Conservation (phyloP, 2,888 invertebrate genomes). For the Dromius quadrimaculatus region DNA sequence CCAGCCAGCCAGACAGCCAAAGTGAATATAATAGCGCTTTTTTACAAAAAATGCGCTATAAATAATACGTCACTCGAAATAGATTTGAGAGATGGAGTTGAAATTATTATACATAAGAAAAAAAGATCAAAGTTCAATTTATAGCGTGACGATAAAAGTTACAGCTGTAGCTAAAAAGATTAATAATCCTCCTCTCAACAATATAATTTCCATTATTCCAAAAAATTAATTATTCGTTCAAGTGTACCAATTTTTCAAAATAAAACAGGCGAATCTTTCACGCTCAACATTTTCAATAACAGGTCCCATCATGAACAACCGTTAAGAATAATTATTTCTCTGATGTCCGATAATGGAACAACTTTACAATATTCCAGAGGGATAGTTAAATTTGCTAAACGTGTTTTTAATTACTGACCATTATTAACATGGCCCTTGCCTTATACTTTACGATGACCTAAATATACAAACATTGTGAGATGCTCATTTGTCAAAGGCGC, state of each 20-base stretch:
- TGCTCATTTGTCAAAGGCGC: constrained; percentile 31
- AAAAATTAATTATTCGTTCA: constrained; percentile 28
- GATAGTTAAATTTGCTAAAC: constrained; percentile 44
- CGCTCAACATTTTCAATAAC: constrained; percentile 22
- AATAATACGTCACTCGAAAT: no score
- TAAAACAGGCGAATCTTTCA: constrained; percentile 16
- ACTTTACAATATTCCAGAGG: constrained; percentile 36
- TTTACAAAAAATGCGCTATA: no score
- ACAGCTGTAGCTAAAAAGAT: constrained; percentile 25
- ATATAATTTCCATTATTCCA: constrained; percentile 28
- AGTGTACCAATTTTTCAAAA: constrained; percentile 31
- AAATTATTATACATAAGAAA: no score
- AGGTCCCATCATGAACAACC: constrained; percentile 31
- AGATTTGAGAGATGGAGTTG: no score
- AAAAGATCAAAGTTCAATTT: no score
- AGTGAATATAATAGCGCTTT: no score
- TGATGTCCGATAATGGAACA: constrained; percentile 39
- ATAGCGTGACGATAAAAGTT: constrained; percentile 9
- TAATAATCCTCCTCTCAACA: constrained; percentile 23
- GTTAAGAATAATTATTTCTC: constrained; percentile 41
- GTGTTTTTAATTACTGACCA: constrained; percentile 47
- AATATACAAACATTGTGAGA: constrained; percentile 23
- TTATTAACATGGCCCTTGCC: constrained; percentile 36
- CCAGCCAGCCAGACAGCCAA: no score
- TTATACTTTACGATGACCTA: constrained; percentile 25